phyloP scores from a whole-genome alignment of 2,888 invertebrate genomes.

The Morpho deidamia region DNA sequence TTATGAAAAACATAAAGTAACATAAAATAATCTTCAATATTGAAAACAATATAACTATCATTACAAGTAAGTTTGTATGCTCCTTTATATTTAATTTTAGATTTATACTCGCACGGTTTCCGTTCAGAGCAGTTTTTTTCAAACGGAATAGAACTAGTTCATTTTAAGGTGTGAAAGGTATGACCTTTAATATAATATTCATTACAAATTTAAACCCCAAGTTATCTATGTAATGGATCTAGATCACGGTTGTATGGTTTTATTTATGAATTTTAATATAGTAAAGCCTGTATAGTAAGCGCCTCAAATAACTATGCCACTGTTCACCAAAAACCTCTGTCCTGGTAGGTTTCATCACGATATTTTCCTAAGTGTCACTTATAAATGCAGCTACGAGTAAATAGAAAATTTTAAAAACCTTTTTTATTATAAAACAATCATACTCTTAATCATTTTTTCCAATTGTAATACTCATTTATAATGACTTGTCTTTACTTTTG shows the following conservation, averaged over 20 bases:
- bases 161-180: slow-evolving; percentile 44
- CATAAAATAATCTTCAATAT: neutral
- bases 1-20: too few relatives aligned
- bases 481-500: too few relatives aligned
- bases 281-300: too few relatives aligned
- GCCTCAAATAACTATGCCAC: too few relatives aligned
- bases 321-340: too few relatives aligned
- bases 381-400: too few relatives aligned
- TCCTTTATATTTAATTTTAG: slow-evolving; percentile 3
- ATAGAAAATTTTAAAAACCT: too few relatives aligned
- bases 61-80: neutral
- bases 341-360: too few relatives aligned
- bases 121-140: slow-evolving; percentile 15
- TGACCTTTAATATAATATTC: slow-evolving; percentile 44
- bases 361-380: too few relatives aligned
- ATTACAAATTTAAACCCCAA: slow-evolving; percentile 37
- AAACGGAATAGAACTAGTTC: slow-evolving; percentile 28
- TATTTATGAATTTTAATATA: neutral
- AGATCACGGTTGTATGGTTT: slow-evolving; percentile 15
- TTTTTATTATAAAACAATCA: too few relatives aligned
- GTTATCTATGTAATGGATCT: slow-evolving; percentile 34
- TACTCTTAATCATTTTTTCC: too few relatives aligned
- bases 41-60: neutral
- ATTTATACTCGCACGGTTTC: slow-evolving; percentile 13
- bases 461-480: too few relatives aligned